A percentile compares a stretch with the other conserved stretches of the same genome.
These are phyloP conservation scores for Muschampia plurimacula DNA, from an alignment of 2,888 invertebrate species.

Conservation along the genomic window DNA sequence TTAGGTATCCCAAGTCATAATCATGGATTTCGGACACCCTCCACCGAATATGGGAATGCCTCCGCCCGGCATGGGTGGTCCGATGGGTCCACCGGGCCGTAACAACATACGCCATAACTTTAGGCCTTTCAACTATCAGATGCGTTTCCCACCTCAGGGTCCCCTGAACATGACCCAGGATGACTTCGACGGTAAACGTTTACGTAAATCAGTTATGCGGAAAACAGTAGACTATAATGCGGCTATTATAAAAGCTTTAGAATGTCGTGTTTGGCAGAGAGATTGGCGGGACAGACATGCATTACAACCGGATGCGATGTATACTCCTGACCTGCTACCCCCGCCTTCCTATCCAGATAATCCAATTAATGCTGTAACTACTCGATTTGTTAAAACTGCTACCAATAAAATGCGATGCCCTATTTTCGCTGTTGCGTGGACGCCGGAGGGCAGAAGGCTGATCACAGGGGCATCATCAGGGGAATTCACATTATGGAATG, in stretches of 20 bases:
- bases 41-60: slow-evolving; percentile 78
- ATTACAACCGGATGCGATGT: slow-evolving; percentile 97
- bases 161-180: slow-evolving; percentile 91
- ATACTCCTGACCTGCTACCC: slow-evolving; percentile 96
- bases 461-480: slow-evolving; percentile 99
- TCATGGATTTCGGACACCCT: slow-evolving; percentile 82
- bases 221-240: slow-evolving; percentile 99
- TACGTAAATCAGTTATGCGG: slow-evolving; percentile 98
- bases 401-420: slow-evolving; percentile 99
- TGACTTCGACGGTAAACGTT: slow-evolving; percentile 98
- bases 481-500: slow-evolving; percentile 99
- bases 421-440: slow-evolving; percentile 99
- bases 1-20: slow-evolving; percentile 77
- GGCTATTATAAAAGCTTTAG: slow-evolving; percentile 95
- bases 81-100: slow-evolving; percentile 68
- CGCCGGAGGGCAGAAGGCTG: slow-evolving; percentile 98
- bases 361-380: slow-evolving; percentile 98
- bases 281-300: slow-evolving; percentile 95
- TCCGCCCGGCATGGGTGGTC: slow-evolving; percentile 70
- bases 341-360: slow-evolving; percentile 97
- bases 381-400: slow-evolving; percentile 98
- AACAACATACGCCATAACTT: slow-evolving; percentile 81
- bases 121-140: slow-evolving; percentile 81
- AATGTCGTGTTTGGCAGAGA: slow-evolving; percentile 98
- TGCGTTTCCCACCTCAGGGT: slow-evolving; percentile 82